Conservation (phyloP, 2,797 vertebrate species). For the Ispidina lecontei region DNA sequence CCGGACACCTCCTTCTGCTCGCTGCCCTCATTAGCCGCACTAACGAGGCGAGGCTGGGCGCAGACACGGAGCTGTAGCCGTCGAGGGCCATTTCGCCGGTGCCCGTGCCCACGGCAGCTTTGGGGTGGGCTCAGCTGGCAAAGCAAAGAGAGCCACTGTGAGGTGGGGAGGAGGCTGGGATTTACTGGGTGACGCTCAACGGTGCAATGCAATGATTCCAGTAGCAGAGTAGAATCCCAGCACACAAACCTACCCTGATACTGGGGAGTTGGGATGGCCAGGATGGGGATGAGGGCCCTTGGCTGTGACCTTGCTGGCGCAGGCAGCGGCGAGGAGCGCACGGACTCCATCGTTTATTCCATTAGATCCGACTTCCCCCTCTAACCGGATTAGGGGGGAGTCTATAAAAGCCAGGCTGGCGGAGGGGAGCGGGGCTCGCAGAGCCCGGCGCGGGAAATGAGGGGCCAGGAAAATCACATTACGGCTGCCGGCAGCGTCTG, state of each 20-base stretch:
- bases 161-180: not conserved
- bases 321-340: not conserved
- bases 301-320: not conserved
- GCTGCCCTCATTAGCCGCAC: not conserved
- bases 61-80: constrained; percentile 6
- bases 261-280: not conserved
- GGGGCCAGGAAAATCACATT: constrained; percentile 69
- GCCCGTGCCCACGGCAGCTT: not conserved
- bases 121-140: not conserved
- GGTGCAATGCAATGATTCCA: not conserved
- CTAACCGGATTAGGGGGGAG: constrained; percentile 74
- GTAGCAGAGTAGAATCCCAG: not conserved
- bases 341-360: constrained; percentile 57
- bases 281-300: accelerated
- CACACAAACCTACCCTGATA: accelerated
- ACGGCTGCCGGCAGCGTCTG: constrained; percentile 33
- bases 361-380: constrained; percentile 68
- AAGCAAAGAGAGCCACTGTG: not conserved
- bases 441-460: constrained; percentile 70
- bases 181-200: accelerated
- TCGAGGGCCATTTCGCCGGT: constrained; percentile 50
- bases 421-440: not conserved
- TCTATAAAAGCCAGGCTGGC: constrained; percentile 68
- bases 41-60: constrained; percentile 10
- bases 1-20: not conserved